Base-by-base conservation (phyloP, 2,113 vertebrate genomes). In the Lethenteron reissneri region DNA sequence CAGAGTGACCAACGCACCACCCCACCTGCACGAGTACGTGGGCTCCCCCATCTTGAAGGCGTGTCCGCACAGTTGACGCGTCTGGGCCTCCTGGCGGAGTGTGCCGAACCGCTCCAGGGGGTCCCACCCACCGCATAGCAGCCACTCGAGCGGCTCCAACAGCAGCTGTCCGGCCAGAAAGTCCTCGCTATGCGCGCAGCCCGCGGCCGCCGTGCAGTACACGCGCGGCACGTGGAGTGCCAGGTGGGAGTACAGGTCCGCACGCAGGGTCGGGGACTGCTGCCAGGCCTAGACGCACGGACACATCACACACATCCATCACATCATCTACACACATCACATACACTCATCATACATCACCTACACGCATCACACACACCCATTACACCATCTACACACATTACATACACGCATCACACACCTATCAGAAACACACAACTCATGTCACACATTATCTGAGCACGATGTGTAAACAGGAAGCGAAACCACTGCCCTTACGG, bases 31-130 rank as follows among this genome's bases (percentile, higher is more conserved):
- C 72, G 90, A 97, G 76, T 99, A 99, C 0, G 94, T 95, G 77
- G 92, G 92, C 70, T 99, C 91, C 70, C 94, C 94, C 70, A 97
- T 89, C 84, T 92, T 95, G 78, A 99, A 99, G 73, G 97, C 94
- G 0, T 88, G 89, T 3, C 94, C 94, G 75, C 94, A 99, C 58
- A 99, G 88, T 25, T 89, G 86, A 10, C 90, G 90, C 12, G 89
- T 88, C 76, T 84, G 87, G 80, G 89, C 95, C 11, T 80, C 84
- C 78, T 89, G 83, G 94, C 86, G 21, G 96, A 85, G 74, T 87
- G 87, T 12, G 84, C 81, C 76, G 96, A 83, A 58, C 88, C 90
- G 12, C 81, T 78, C 0, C 84, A 78, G 10, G 94, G 89, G 74
- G 97, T 88, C 80, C 89, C 90, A 2, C 86, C 88, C 90, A 2